Evolutionary conservation across 2,797 vertebrate species (phyloP).

Genomic region (Acridotheres tristis): DNA sequence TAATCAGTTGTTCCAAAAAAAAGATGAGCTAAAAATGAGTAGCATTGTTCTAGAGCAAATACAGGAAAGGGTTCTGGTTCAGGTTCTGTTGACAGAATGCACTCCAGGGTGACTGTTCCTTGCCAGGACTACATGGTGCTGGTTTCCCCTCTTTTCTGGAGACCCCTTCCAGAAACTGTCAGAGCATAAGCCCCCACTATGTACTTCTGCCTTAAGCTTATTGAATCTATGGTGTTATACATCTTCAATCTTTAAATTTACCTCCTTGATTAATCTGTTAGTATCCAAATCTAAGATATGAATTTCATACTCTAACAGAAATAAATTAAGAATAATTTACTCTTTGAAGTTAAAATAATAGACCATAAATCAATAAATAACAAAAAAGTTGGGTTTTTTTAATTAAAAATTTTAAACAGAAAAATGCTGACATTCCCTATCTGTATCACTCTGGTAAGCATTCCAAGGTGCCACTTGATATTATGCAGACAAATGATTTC

Average conservation of each 20-base stretch:
- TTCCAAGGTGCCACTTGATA: not conserved
- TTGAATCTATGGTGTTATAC: not conserved
- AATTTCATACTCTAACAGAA: not conserved
- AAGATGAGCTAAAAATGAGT: not conserved
- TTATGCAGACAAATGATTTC: not conserved
- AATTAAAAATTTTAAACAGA: not conserved
- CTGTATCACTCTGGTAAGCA: not conserved
- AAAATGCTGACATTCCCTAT: not conserved
- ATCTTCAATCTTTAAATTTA: not conserved
- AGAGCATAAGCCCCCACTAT: not conserved
- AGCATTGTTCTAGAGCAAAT: not conserved
- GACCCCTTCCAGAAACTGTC: not conserved
- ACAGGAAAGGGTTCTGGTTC: not conserved
- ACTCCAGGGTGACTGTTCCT: not conserved
- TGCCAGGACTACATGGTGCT: not conserved
- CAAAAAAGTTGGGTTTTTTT: accelerated
- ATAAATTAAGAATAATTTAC: not conserved
- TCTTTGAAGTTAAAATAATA: not conserved
- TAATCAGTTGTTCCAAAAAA: not conserved
- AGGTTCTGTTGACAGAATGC: not conserved
- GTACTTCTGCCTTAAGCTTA: not conserved
- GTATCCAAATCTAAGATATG: not conserved
- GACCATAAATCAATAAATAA: not conserved
- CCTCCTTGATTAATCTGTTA: not conserved
- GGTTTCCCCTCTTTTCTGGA: not conserved